phyloP scores from a whole-genome alignment of 2,113 vertebrate genomes.

The Nothocercus julius region DNA sequence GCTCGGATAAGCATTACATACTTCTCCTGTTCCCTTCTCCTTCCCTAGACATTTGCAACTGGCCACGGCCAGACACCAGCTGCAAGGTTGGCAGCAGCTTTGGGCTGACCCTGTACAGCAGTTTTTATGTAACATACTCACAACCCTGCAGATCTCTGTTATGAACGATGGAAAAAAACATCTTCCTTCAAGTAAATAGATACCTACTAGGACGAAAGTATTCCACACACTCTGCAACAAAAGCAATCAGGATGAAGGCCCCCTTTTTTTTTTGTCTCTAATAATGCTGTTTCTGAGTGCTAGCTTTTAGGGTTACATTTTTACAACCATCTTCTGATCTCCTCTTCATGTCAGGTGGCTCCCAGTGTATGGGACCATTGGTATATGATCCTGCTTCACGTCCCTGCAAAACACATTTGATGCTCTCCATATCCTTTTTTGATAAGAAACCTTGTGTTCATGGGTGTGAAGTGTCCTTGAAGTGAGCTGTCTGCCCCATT shows the following conservation, averaged over 20 bases:
- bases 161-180: background rate
- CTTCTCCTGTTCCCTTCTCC: background rate
- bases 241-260: background rate
- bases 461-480: background rate
- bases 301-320: background rate
- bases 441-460: background rate
- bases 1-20: fast-evolving
- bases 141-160: background rate
- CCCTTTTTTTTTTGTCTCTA: background rate
- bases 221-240: background rate
- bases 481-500: background rate
- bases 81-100: background rate
- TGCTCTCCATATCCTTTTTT: background rate
- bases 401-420: background rate
- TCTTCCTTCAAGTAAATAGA: background rate
- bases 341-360: background rate
- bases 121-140: background rate
- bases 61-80: background rate
- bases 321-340: background rate
- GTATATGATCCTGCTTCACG: background rate
- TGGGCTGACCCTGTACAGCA: background rate
- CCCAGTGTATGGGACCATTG: background rate
- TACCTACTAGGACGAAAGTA: background rate
- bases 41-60: background rate
- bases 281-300: background rate